phyloP scores from a whole-genome alignment of 2,888 invertebrate species.

The Luperina nickerlii region DNA sequence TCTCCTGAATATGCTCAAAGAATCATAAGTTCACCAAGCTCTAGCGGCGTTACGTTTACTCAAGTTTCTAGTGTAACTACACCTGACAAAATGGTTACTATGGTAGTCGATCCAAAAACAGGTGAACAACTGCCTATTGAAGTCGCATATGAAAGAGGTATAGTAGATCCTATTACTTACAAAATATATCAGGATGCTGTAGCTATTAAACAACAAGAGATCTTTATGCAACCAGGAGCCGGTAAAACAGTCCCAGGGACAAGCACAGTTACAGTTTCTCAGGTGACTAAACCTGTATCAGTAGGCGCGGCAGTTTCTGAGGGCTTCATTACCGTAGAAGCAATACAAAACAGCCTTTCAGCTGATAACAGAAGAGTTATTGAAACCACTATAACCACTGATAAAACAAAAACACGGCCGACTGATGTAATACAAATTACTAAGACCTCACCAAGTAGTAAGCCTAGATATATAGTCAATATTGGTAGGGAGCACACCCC shows the following conservation, averaged over 20 bases:
- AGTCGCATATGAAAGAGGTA: constrained; percentile 91
- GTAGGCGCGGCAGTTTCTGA: constrained; percentile 91
- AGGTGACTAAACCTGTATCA: constrained; percentile 88
- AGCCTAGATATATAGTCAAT: constrained; percentile 92
- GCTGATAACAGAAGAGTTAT: constrained; percentile 79
- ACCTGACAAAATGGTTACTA: constrained; percentile 69
- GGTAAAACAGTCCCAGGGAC: constrained; percentile 63
- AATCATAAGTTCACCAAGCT: constrained; percentile 60
- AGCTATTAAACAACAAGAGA: constrained; percentile 56
- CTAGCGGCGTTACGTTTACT: constrained; percentile 67
- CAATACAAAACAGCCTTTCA: constrained; percentile 85
- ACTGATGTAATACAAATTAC: constrained; percentile 90
- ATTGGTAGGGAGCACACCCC: constrained; percentile 91
- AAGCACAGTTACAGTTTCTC: constrained; percentile 73
- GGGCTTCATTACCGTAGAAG: constrained; percentile 89
- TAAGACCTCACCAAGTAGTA: constrained; percentile 89
- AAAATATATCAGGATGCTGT: constrained; percentile 69
- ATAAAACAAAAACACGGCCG: constrained; percentile 71
- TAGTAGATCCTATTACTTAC: constrained; percentile 75
- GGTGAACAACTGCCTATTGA: constrained; percentile 94
- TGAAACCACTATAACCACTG: constrained; percentile 65
- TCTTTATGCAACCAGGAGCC: constrained; percentile 44
- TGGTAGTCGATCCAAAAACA: constrained; percentile 92
- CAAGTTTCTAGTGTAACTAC: constrained; percentile 63
- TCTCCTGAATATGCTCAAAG: constrained; percentile 70